phyloP scores from a whole-genome alignment of 2,113 vertebrate genomes.

The Anas platyrhynchos region DNA sequence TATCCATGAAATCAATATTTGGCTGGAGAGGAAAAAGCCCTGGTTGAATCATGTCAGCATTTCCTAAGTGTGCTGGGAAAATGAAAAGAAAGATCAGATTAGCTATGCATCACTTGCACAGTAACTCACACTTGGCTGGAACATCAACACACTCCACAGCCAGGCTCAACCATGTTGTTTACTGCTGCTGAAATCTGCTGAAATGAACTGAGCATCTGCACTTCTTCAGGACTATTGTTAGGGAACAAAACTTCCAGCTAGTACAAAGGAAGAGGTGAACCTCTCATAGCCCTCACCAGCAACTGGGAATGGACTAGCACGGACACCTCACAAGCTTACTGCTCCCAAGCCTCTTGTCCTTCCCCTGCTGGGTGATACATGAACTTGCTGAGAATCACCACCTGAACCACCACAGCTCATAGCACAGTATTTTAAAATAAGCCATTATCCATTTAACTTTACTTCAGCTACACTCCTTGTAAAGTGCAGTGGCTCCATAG shows the following conservation, averaged over 20 bases:
- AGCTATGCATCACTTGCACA: background rate
- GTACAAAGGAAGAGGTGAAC: slow-evolving; percentile 4
- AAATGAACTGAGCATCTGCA: slow-evolving; percentile 14
- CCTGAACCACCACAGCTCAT: background rate
- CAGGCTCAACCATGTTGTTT: background rate
- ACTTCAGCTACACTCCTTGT: background rate
- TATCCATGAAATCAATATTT: slow-evolving; percentile 98
- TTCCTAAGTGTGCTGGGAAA: slow-evolving; percentile 89
- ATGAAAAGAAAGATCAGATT: background rate
- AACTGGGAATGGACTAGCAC: background rate
- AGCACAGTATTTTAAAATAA: background rate
- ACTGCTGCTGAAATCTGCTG: slow-evolving; percentile 13
- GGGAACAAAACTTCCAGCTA: background rate
- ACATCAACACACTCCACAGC: background rate
- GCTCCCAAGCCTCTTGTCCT: background rate
- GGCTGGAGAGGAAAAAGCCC: slow-evolving; percentile 96
- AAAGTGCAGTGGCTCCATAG: background rate
- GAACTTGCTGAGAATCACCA: background rate
- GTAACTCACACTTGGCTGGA: background rate
- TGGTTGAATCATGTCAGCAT: slow-evolving; percentile 99
- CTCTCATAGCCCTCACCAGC: background rate
- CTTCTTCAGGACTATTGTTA: background rate
- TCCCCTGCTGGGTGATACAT: background rate
- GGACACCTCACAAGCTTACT: background rate
- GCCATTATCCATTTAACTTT: background rate